These are phyloP conservation scores for Phenacoccus solenopsis DNA, from an alignment of 1,140 invertebrate genomes.

Conservation along the genomic window DNA sequence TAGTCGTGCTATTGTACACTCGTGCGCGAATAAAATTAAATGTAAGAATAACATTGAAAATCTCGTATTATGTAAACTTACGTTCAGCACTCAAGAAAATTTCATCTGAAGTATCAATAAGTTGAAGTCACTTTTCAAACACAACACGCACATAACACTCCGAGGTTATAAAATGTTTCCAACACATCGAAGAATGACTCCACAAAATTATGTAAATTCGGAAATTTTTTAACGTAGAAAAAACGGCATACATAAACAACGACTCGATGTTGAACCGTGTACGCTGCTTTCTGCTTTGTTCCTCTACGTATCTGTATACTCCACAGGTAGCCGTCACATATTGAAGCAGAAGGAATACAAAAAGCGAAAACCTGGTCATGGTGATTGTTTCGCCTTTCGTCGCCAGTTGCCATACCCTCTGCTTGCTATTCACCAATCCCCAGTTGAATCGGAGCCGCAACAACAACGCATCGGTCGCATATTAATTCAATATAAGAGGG, in stretches of 20 bases:
- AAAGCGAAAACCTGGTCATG: conserved; percentile 1
- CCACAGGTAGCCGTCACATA: background rate
- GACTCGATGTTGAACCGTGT: background rate
- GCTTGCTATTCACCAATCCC: background rate
- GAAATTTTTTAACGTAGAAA: background rate
- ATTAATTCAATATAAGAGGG: background rate
- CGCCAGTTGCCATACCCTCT: background rate
- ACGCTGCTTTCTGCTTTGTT: background rate
- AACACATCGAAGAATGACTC: background rate
- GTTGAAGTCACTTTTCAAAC: background rate
- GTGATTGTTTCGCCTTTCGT: background rate
- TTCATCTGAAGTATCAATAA: background rate
- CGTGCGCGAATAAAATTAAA: background rate
- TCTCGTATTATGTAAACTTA: background rate
- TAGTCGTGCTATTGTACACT: no score
- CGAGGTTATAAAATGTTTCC: background rate
- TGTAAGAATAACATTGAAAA: background rate
- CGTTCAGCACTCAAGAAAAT: background rate
- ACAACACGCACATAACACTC: background rate
- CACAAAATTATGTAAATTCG: background rate
- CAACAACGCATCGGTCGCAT: background rate
- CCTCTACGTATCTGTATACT: no score
- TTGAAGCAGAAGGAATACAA: background rate
- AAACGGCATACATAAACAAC: background rate
- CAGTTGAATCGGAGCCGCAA: background rate